Evolutionary conservation across 1,140 invertebrate genomes (phyloP).

Genomic region (Choristoneura fumiferana): DNA sequence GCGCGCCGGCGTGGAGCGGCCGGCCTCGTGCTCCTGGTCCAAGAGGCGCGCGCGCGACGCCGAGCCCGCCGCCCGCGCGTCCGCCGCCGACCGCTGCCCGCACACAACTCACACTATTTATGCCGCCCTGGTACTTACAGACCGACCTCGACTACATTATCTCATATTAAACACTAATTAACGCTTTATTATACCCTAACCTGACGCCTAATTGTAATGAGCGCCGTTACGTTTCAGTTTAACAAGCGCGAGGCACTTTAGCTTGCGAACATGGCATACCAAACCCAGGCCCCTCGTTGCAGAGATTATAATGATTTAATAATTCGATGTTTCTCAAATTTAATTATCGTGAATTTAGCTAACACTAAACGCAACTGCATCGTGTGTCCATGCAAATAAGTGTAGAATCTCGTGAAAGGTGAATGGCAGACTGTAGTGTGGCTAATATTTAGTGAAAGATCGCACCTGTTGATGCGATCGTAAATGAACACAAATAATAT

Average conservation of each 20-base stretch:
- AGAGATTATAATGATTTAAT: too few relatives aligned
- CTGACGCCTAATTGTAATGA: too few relatives aligned
- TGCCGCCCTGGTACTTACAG: not conserved
- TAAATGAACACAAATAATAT: slow-evolving; percentile 15
- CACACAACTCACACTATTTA: not conserved
- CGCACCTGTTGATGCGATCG: not conserved
- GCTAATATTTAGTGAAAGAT: not conserved
- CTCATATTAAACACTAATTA: too few relatives aligned
- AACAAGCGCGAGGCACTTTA: too few relatives aligned
- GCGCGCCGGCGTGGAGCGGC: slow-evolving; percentile 70
- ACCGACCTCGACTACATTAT: too few relatives aligned
- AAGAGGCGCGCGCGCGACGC: slow-evolving; percentile 57
- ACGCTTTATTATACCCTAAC: too few relatives aligned
- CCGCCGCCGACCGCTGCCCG: slow-evolving; percentile 20
- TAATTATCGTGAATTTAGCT: not conserved
- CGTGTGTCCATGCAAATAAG: slow-evolving; percentile 13
- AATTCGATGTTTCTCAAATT: too few relatives aligned
- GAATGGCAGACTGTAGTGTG: slow-evolving; percentile 6
- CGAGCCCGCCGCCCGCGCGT: slow-evolving; percentile 23
- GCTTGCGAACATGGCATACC: too few relatives aligned
- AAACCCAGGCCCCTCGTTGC: too few relatives aligned
- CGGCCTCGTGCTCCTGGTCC: slow-evolving; percentile 67
- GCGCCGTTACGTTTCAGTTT: too few relatives aligned
- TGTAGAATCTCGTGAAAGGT: not conserved
- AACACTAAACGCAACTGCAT: slow-evolving; percentile 10